Percentiles rank a stretch among this genome's conserved stretches.
Conservation (phyloP, 2,113 vertebrate species). For the Oryzias javanicus region DNA sequence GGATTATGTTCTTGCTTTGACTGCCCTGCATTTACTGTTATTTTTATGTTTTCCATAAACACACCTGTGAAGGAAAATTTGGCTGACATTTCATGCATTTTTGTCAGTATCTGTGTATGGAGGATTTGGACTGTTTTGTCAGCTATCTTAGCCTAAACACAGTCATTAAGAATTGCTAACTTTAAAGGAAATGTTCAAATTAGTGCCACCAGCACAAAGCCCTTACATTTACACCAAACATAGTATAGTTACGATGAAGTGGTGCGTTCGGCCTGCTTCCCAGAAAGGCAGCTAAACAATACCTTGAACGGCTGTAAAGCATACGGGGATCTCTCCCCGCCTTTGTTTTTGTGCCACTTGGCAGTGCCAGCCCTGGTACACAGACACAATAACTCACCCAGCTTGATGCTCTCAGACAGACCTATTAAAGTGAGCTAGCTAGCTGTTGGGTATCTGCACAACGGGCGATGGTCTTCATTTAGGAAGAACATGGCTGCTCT, state of each 20-base stretch:
- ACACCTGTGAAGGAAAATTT: constrained; percentile 50
- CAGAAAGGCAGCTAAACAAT: constrained; percentile 21
- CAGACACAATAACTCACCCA: constrained; percentile 27
- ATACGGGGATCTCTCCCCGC: background rate
- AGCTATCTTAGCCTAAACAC: background rate
- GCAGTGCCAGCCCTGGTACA: constrained; percentile 15
- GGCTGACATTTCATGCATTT: constrained; percentile 49
- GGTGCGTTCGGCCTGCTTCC: background rate
- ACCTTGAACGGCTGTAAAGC: constrained; percentile 15
- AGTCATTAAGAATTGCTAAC: background rate
- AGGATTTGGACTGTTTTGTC: constrained; percentile 8
- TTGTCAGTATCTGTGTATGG: constrained; percentile 8
- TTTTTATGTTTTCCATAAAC: constrained; percentile 49
- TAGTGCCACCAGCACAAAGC: background rate
- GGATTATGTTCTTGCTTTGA: constrained; percentile 47
- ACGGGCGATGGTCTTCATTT: constrained; percentile 44
- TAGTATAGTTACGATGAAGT: too few species aligned
- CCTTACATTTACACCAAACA: constrained; percentile 4
- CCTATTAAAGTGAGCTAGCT: constrained; percentile 30
- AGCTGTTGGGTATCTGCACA: constrained; percentile 27
- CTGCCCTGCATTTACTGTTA: background rate
- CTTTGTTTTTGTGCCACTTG: constrained; percentile 10
- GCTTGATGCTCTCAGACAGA: constrained; percentile 25
- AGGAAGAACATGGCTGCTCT: constrained; percentile 27
- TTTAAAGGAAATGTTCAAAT: constrained; percentile 3